Percentiles rank a stretch among this genome's conserved stretches.
phyloP scores from a whole-genome alignment of 2,797 vertebrate species.

The Pseudomugil tenellus region DNA sequence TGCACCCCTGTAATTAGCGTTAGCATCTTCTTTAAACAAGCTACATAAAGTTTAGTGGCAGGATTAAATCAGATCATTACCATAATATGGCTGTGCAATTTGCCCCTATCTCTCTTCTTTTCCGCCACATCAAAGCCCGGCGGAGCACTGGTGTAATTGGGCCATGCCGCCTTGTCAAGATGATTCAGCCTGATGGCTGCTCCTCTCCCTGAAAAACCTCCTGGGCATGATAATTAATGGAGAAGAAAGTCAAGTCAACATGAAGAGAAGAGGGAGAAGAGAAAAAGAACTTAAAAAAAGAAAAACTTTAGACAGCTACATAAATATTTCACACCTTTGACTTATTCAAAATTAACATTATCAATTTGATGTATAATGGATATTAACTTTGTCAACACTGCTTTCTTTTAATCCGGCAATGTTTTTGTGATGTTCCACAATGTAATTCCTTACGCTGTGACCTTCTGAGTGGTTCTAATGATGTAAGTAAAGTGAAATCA shows the following conservation, averaged over 20 bases:
- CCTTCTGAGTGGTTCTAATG: constrained; percentile 70
- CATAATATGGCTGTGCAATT: constrained; percentile 95
- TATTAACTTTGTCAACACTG: constrained; percentile 82
- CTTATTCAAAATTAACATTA: constrained; percentile 93
- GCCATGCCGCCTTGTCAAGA: constrained; percentile 96
- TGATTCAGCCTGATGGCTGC: constrained; percentile 94
- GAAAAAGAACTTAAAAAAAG: constrained; percentile 53
- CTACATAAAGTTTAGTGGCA: constrained; percentile 98
- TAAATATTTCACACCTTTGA: constrained; percentile 96
- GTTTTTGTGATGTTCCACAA: constrained; percentile 66
- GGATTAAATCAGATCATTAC: constrained; percentile 99
- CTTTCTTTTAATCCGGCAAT: constrained; percentile 68
- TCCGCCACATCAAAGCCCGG: constrained; percentile 96
- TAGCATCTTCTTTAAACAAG: constrained; percentile 97
- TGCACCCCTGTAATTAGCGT: constrained; percentile 94
- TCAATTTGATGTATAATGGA: constrained; percentile 93
- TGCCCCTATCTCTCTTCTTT: constrained; percentile 93
- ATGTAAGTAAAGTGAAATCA: constrained; percentile 74
- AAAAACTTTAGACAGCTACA: constrained; percentile 90
- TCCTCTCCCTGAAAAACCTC: constrained; percentile 90
- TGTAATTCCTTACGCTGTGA: constrained; percentile 57
- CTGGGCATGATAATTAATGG: constrained; percentile 96
- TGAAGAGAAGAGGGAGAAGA: constrained; percentile 76
- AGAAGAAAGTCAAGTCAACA: constrained; percentile 91
- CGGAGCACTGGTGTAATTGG: constrained; percentile 92